Conservation (phyloP, 30 jellyfish, hydroid and myxozoan genomes). For the Turritopsis dohrnii region DNA sequence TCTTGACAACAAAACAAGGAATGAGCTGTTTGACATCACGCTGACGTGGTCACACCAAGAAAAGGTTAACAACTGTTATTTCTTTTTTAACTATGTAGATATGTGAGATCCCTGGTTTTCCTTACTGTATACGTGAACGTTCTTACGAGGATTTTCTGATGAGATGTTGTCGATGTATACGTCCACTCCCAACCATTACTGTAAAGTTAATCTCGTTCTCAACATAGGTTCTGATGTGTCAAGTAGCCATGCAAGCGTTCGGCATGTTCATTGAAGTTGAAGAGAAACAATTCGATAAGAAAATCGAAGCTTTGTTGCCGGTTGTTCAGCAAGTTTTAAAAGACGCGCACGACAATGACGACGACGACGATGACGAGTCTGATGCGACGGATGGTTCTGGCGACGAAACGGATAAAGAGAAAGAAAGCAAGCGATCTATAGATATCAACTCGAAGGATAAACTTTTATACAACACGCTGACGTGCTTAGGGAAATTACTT, state of each 20-base stretch:
- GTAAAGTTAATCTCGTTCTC: background rate
- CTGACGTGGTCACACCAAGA: conserved; percentile 65
- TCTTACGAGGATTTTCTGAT: no score
- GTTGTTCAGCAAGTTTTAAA: conserved; percentile 21
- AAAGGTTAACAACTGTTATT: conserved; percentile 35
- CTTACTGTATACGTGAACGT: no score
- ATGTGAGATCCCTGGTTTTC: background rate
- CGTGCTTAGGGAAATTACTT: conserved; percentile 28
- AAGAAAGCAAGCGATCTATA: background rate
- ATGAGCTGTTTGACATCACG: conserved; percentile 43
- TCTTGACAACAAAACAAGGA: conserved; percentile 32
- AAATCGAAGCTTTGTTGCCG: conserved; percentile 42
- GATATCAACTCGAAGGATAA: background rate
- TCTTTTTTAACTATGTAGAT: background rate
- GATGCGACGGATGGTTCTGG: conserved; percentile 9
- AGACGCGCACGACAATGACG: conserved; percentile 6
- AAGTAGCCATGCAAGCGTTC: conserved; percentile 51
- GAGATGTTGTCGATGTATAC: no score
- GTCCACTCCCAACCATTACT: background rate
- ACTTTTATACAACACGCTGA: conserved; percentile 6
- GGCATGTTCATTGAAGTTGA: conserved; percentile 88
- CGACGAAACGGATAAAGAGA: conserved; percentile 1
- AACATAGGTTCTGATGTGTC: conserved; percentile 40
- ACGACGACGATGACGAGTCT: conserved; percentile 9
- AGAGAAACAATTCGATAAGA: conserved; percentile 42